phyloP scores from a whole-genome alignment of 2,797 vertebrate species.

The Cephalopachus bancanus region DNA sequence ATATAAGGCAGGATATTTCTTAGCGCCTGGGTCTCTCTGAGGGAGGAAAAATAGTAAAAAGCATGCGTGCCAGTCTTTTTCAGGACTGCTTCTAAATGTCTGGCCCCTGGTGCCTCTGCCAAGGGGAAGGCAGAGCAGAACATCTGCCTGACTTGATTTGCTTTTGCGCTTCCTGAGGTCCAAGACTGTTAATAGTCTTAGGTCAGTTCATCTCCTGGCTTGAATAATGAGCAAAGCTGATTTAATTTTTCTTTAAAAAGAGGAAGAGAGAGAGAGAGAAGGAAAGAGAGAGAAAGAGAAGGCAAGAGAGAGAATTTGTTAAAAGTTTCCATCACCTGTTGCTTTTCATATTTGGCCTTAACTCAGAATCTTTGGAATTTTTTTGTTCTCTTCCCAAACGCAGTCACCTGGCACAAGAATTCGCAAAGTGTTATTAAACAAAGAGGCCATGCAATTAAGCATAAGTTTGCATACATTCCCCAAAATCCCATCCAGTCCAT shows the following conservation, averaged over 20 bases:
- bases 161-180: neutral
- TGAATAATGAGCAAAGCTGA: neutral
- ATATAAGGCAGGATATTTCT: neutral
- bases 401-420: neutral
- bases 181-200: neutral
- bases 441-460: neutral
- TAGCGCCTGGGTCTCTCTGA: neutral
- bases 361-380: conserved; percentile 52
- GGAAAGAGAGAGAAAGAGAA: neutral
- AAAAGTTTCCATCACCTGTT: neutral
- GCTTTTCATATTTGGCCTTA: neutral
- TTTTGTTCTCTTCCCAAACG: conserved; percentile 30
- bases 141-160: neutral
- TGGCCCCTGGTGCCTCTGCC: neutral
- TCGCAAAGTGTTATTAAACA: conserved; percentile 1
- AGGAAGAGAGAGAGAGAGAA: neutral
- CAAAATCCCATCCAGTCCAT: neutral
- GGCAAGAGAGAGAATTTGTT: neutral
- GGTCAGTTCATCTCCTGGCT: neutral
- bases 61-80: too few species aligned
- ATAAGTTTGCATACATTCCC: conserved; percentile 8
- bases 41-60: neutral
- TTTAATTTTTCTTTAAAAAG: neutral
- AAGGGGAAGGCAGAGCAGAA: neutral
- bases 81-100: neutral